Percentiles rank a stretch among this genome's conserved stretches.
phyloP scores from a whole-genome alignment of 2,113 vertebrate species.

The Podarcis cretensis region DNA sequence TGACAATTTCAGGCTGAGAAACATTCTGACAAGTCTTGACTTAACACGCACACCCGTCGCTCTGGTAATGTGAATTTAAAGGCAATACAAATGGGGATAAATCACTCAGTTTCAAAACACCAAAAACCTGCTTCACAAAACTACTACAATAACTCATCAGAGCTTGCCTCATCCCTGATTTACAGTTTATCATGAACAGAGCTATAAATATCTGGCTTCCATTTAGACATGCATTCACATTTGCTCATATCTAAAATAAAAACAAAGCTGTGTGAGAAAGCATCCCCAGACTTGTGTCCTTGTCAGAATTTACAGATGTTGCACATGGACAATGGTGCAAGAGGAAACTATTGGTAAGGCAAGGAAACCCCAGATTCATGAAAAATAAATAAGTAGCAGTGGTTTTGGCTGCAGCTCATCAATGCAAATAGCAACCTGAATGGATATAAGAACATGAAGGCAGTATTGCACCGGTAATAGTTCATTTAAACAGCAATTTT shows the following conservation, averaged over 20 bases:
- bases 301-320: not conserved
- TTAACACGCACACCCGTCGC: too few relatives aligned
- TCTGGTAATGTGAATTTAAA: not conserved
- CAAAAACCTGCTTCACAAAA: not conserved
- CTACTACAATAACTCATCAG: not conserved
- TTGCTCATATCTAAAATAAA: not conserved
- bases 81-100: not conserved
- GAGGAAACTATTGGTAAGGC: slow-evolving; percentile 20
- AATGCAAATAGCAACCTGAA: fast-evolving
- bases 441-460: fast-evolving
- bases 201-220: not conserved
- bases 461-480: not conserved
- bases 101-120: fast-evolving
- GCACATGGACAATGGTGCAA: fast-evolving
- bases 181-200: not conserved
- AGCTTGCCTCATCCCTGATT: fast-evolving
- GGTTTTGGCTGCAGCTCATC: not conserved
- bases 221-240: not conserved
- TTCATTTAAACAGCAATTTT: not conserved
- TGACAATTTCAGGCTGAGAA: not conserved
- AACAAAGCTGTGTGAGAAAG: slow-evolving; percentile 34
- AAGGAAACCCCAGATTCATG: not conserved
- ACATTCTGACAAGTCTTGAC: not conserved
- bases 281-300: slow-evolving; percentile 17
- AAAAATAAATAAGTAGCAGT: not conserved